Conservation (phyloP, 2,113 vertebrate species). For the Ginglymostoma cirratum region DNA sequence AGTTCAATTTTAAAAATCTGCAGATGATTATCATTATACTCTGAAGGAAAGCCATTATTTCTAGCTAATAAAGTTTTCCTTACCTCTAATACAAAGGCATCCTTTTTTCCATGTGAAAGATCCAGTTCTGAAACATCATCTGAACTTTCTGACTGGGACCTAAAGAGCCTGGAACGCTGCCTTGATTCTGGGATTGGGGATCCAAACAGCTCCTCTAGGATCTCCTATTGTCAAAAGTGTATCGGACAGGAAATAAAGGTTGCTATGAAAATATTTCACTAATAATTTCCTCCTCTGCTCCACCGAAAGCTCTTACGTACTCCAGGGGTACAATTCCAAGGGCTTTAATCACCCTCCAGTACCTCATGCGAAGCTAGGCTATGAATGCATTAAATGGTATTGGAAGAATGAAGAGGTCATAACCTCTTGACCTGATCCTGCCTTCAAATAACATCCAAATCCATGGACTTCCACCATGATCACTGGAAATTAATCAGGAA, state of each 20-base stretch:
- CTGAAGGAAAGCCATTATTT: neutral
- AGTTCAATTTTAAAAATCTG: neutral
- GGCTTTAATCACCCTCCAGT: neutral
- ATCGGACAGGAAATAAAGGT: neutral
- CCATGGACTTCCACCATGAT: neutral
- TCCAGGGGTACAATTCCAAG: no score
- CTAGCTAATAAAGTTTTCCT: neutral
- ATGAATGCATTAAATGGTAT: neutral
- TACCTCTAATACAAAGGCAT: constrained; percentile 96
- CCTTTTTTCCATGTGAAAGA: constrained; percentile 95
- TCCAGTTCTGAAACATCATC: constrained; percentile 91
- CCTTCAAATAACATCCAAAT: neutral
- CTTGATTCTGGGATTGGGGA: constrained; percentile 91
- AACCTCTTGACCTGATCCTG: neutral
- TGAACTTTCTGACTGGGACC: constrained; percentile 94
- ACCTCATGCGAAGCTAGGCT: neutral
- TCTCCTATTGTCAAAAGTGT: constrained; percentile 58
- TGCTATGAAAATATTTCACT: neutral
- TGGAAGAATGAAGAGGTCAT: neutral
- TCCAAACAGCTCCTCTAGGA: constrained; percentile 71
- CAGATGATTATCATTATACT: neutral
- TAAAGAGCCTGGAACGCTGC: constrained; percentile 78
- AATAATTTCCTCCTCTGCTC: neutral
- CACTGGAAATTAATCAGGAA: neutral
- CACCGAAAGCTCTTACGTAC: neutral